phyloP scores from a whole-genome alignment of 2,797 vertebrate genomes.

The Gymnodraco acuticeps region DNA sequence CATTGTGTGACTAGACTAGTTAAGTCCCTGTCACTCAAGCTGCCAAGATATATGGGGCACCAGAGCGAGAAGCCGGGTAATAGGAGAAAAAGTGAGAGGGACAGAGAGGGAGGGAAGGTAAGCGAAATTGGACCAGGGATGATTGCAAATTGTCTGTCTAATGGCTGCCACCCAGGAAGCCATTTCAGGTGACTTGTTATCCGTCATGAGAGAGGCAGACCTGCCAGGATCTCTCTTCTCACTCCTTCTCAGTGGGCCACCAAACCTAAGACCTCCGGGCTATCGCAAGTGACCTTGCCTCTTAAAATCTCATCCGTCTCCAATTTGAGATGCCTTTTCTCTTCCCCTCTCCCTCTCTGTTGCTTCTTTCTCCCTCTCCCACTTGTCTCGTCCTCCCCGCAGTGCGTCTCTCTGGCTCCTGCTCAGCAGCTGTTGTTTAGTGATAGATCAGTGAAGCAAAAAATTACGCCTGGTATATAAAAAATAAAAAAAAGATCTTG shows the following conservation, averaged over 20 bases:
- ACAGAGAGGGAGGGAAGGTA: conserved; percentile 63
- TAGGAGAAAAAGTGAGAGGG: conserved; percentile 78
- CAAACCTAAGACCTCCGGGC: conserved; percentile 83
- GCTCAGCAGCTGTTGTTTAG: conserved; percentile 91
- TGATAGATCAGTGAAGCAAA: conserved; percentile 96
- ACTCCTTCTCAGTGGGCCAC: conserved; percentile 77
- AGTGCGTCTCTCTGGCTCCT: conserved; percentile 76
- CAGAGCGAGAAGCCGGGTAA: conserved; percentile 78
- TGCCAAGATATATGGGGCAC: conserved; percentile 79
- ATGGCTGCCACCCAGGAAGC: conserved; percentile 78
- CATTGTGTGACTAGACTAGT: conserved; percentile 82
- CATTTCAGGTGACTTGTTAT: conserved; percentile 85
- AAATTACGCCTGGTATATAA: conserved; percentile 90
- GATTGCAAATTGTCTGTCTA: conserved; percentile 81
- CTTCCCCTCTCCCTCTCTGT: conserved; percentile 51
- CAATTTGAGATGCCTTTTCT: conserved; percentile 68
- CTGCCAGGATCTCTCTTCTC: conserved; percentile 80
- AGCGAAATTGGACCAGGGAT: conserved; percentile 83
- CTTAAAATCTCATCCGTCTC: conserved; percentile 77
- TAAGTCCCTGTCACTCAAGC: conserved; percentile 84
- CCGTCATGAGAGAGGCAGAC: conserved; percentile 80
- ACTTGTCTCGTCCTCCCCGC: conserved; percentile 69
- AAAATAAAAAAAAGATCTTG: conserved; percentile 85
- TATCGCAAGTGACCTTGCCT: conserved; percentile 81
- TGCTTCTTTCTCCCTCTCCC: conserved; percentile 60